Evolutionary conservation across 2,888 invertebrate species (phyloP).

Genomic region (Drosophila percnosoma): DNA sequence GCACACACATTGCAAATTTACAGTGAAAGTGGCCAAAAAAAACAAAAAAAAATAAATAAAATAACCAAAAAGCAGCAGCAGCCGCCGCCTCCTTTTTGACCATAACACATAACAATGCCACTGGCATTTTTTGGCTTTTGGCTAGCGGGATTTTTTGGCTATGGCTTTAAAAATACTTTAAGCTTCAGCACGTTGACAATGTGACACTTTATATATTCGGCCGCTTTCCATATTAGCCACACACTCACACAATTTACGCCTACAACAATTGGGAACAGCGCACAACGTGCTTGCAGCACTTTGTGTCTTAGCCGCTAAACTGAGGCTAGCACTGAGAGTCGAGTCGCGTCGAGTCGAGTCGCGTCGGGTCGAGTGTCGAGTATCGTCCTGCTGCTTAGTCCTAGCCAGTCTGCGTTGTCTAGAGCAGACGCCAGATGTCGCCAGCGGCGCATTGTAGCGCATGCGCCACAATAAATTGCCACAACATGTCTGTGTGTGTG

Average conservation of each 20-base stretch:
- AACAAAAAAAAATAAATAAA: not conserved
- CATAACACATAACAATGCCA: conserved; percentile 69
- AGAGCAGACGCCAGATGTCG: conserved; percentile 67
- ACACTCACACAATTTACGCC: conserved; percentile 25
- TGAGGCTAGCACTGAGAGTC: conserved; percentile 15
- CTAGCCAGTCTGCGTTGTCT: conserved; percentile 38
- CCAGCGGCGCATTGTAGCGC: conserved; percentile 49
- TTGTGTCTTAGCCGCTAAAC: conserved; percentile 32
- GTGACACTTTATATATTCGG: conserved; percentile 46
- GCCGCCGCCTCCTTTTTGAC: conserved; percentile 60
- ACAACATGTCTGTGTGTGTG: not conserved
- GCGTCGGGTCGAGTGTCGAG: conserved; percentile 1
- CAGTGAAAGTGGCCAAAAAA: conserved; percentile 63
- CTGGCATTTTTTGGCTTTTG: conserved; percentile 26
- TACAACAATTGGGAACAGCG: conserved; percentile 15
- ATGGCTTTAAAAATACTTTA: conserved; percentile 51
- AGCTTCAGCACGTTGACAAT: conserved; percentile 57
- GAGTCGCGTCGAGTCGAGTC: not conserved
- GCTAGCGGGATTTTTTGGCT: not conserved
- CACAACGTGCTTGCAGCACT: conserved; percentile 25
- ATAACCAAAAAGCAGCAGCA: conserved; percentile 18
- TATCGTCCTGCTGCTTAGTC: conserved; percentile 32
- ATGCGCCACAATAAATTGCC: conserved; percentile 65
- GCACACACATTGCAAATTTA: conserved; percentile 59
- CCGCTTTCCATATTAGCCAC: conserved; percentile 41